Conservation (phyloP, 2,888 invertebrate genomes). For the Epistrophe eligans region DNA sequence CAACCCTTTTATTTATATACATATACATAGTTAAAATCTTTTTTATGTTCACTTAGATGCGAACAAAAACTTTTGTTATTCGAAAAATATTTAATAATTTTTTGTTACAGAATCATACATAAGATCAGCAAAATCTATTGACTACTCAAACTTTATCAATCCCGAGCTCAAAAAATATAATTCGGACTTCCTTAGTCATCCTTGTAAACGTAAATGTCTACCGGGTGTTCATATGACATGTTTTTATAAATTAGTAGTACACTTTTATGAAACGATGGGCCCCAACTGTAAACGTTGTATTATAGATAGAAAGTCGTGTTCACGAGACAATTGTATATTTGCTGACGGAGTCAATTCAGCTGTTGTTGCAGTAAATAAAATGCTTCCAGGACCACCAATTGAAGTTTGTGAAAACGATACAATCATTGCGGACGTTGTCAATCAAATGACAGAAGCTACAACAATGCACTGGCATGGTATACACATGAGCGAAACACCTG, state of each 20-base stretch:
- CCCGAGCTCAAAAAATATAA: constrained; percentile 47
- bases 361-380: constrained; percentile 81
- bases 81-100: neutral
- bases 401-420: constrained; percentile 82
- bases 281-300: constrained; percentile 80
- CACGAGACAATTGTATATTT: constrained; percentile 79
- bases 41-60: too few relatives aligned
- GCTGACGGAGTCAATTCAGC: constrained; percentile 81
- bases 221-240: constrained; percentile 79
- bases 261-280: constrained; percentile 81
- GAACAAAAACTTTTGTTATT: too few relatives aligned
- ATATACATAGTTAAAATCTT: too few relatives aligned
- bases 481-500: constrained; percentile 80
- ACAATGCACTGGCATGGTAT: constrained; percentile 82
- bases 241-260: constrained; percentile 81
- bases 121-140: constrained; percentile 52
- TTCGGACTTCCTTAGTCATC: constrained; percentile 79
- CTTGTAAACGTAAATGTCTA: constrained; percentile 81
- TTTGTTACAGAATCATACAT: constrained; percentile 40
- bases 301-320: constrained; percentile 79
- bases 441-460: constrained; percentile 80
- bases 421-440: constrained; percentile 81
- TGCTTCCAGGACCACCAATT: constrained; percentile 81
- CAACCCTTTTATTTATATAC: too few relatives aligned
- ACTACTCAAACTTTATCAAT: constrained; percentile 43